Base-by-base conservation (phyloP, 2,888 invertebrate genomes). In the Ectobius pallidus region DNA sequence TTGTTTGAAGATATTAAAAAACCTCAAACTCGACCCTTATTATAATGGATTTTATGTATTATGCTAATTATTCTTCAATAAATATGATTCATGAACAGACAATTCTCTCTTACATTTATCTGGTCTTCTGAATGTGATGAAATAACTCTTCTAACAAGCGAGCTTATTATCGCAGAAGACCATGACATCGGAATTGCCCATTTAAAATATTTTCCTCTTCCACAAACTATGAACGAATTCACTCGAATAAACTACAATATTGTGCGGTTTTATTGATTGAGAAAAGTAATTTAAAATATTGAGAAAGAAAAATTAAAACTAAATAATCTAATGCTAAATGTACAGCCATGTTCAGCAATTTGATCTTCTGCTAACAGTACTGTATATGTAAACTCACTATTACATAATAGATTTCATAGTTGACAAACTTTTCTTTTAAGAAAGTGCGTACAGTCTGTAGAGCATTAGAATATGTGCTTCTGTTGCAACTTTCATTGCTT, bases 201-300 rank as follows among this genome's bases (percentile, higher is more conserved):
- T 25, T 52, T 52, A 22, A 52, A 25, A 52, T 52, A 49, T 18
- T 1, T 3, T 18, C 20, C 20, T 9, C 49, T 49, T 68, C 70
- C 67, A 73, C 70, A 65, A 70, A 70, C 73, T 70, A 73, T 58
- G 70, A 73, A 67, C 73, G 70, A 73, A 58, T 70, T 67, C 73
- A 73, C 68, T 72, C 69, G 72, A 44, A 67, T 70, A 52, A 63
- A 63, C 71, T 71, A 71, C 52, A 74, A 58, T 73, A 70, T 73
- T 73, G 74, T 74, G 70, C 74, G 72, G 63, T 70, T 39, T 52
- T 74, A 34, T 20, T 70, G 52, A 49, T 73, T 70, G 34, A 68
- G 65, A 55, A 46, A 68, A 74, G 27, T 65, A 70, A 49, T 9
- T 68, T 55, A 70, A 30, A 71, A 70, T 34, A 71, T 52, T 32